These are phyloP conservation scores for Platerodrilus igneus DNA, from an alignment of 2,888 invertebrate species.

Conservation along the genomic window DNA sequence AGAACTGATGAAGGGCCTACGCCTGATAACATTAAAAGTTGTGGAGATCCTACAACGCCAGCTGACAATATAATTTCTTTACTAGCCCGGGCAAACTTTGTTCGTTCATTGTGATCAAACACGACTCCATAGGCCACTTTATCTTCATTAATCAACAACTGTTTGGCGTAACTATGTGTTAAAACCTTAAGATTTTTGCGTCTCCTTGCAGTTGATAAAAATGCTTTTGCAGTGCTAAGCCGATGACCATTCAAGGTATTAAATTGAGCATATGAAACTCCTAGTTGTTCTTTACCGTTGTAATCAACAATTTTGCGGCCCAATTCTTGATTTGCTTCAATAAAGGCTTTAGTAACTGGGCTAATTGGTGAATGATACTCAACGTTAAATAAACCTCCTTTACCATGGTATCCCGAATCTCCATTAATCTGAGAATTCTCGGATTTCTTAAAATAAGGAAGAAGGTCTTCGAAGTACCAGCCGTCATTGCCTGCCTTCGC, in stretches of 20 bases:
- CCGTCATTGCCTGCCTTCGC: slow-evolving; percentile 37
- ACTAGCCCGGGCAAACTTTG: slow-evolving; percentile 51
- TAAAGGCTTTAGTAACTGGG: slow-evolving; percentile 57
- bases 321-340: slow-evolving; percentile 56
- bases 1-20: slow-evolving; percentile 34
- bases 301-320: slow-evolving; percentile 58
- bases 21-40: slow-evolving; percentile 35
- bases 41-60: slow-evolving; percentile 63
- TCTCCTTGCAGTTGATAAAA: slow-evolving; percentile 51
- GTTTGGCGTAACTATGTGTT: slow-evolving; percentile 53
- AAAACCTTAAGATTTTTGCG: slow-evolving; percentile 57
- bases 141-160: slow-evolving; percentile 52
- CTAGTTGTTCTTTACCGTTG: slow-evolving; percentile 57
- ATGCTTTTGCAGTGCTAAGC: slow-evolving; percentile 57
- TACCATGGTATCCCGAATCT: slow-evolving; percentile 62
- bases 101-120: slow-evolving; percentile 48
- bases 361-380: slow-evolving; percentile 58
- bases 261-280: slow-evolving; percentile 60
- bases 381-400: slow-evolving; percentile 62
- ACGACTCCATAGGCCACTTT: slow-evolving; percentile 55
- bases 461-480: slow-evolving; percentile 46
- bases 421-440: slow-evolving; percentile 44
- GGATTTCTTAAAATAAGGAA: slow-evolving; percentile 39
- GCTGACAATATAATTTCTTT: slow-evolving; percentile 70
- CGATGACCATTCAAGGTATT: slow-evolving; percentile 57